These are phyloP conservation scores for Pollenia griseotomentosa DNA, from an alignment of 2,888 invertebrate genomes.

Conservation along the genomic window DNA sequence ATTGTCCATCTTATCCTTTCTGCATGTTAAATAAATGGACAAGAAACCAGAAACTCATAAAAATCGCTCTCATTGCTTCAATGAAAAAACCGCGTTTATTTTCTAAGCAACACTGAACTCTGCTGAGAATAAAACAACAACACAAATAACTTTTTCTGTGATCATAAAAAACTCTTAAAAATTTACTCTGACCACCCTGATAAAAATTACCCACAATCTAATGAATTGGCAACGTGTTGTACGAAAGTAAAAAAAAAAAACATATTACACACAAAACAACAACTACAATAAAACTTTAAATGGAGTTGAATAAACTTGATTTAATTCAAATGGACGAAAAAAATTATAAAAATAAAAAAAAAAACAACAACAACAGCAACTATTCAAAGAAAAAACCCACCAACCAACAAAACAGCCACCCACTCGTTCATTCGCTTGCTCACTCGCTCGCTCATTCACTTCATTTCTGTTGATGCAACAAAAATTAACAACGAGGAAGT, in stretches of 20 bases:
- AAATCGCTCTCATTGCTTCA: no score
- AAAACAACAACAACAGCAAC: conserved; percentile 45
- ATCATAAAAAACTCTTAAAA: background rate
- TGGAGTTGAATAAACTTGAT: conserved; percentile 72
- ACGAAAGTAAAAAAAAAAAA: conserved; percentile 31
- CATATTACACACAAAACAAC: conserved; percentile 24
- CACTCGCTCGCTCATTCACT: conserved; percentile 23
- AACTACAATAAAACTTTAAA: conserved; percentile 54
- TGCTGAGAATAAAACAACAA: no score
- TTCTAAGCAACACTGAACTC: no score
- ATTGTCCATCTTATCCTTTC: no score
- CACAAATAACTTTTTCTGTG: no score
- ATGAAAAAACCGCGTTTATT: no score
- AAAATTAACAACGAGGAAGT: conserved; percentile 72
- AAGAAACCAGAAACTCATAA: no score
- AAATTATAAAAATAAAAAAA: background rate
- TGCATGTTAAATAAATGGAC: no score
- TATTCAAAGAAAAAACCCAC: conserved; percentile 47
- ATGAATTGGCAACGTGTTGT: conserved; percentile 62
- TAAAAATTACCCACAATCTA: conserved; percentile 38
- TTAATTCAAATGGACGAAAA: conserved; percentile 59
- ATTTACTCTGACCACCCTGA: conserved; percentile 54
- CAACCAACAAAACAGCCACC: conserved; percentile 20
- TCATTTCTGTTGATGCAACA: conserved; percentile 66
- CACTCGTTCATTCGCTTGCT: conserved; percentile 58